Evolutionary conservation across 1,140 invertebrate genomes (phyloP), one percentile per base, ranked within the genome.

Genomic region (Dicyema japonicum): DNA sequence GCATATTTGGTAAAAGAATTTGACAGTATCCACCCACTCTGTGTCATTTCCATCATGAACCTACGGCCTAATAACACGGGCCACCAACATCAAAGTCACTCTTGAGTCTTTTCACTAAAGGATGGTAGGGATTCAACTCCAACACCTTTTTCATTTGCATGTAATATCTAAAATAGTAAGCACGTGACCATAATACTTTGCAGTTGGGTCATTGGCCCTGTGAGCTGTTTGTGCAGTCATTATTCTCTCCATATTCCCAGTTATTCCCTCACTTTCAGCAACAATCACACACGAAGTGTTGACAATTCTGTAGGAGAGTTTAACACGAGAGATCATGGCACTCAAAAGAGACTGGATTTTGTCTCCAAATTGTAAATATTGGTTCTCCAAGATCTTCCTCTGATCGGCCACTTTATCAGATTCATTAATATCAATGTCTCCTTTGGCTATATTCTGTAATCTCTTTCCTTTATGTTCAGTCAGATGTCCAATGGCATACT

Each of bases 391-490:
- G 23, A 62, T 60, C 48, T 88, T 74, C 37, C 68, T 57, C 36
- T 62, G 63, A 42, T 74, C 65, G 42, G 80, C 75, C 26, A 65
- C 62, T 32, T 66, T 65, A 33, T 71, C 67, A 12, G 64, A 65
- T 43, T 62, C 74, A 31, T 75, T 65, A 1, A 60, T 27, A 29
- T 66, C 64, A 38, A 97, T 65, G 2, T 82, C 80, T 56, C 97
- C 88, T 50, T 97, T 97, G 32, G 88, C 88, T 18, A 90, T 74
- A 44, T 97, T 97, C 54, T 92, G 80, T 67, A 97, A 88, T 50
- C 92, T 92, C 55, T 92, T 88, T 16, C 76, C 74, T 40, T 94
- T 82, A 50, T 80, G 97, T 51, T 94, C 82, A n/a, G 88, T 80
- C 38, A 97, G 51, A 5, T 75, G 66, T 22, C 80, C 78, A 29